phyloP scores from a whole-genome alignment of 2,113 vertebrate species.

The Archocentrus centrarchus region DNA sequence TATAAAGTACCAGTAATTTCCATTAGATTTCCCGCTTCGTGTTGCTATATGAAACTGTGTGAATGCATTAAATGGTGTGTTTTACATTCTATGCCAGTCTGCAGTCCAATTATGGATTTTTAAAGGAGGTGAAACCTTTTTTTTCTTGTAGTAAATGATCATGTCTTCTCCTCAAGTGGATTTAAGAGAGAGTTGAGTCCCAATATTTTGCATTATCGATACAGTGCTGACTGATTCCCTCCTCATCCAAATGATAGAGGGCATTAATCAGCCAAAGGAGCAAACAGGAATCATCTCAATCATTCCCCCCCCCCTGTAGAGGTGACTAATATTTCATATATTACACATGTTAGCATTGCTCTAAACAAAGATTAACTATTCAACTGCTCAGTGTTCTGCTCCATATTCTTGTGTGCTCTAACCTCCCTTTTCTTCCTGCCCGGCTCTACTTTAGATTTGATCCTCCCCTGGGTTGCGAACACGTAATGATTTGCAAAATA shows the following conservation, averaged over 20 bases:
- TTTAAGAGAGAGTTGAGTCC: neutral
- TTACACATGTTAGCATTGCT: neutral
- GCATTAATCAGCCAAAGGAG: neutral
- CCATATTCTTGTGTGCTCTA: neutral
- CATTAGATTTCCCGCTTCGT: no score
- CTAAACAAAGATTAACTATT: neutral
- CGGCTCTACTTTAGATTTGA: neutral
- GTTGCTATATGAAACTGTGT: no score
- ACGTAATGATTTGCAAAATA: constrained; percentile 38
- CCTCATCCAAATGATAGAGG: no score
- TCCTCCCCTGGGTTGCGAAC: neutral
- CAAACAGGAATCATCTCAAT: neutral
- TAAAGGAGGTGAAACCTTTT: neutral
- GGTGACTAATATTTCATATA: neutral
- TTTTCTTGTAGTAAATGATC: neutral
- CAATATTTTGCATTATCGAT: neutral
- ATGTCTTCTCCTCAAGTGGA: neutral
- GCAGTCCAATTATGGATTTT: neutral
- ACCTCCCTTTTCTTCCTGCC: constrained; percentile 1
- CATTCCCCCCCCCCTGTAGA: neutral
- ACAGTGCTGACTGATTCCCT: neutral
- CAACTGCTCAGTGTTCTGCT: neutral
- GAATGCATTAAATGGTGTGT: no score
- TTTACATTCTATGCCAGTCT: neutral
- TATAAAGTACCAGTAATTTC: neutral